Evolutionary conservation across 2,888 invertebrate genomes (phyloP).

Genomic region (Piscicola geometra): DNA sequence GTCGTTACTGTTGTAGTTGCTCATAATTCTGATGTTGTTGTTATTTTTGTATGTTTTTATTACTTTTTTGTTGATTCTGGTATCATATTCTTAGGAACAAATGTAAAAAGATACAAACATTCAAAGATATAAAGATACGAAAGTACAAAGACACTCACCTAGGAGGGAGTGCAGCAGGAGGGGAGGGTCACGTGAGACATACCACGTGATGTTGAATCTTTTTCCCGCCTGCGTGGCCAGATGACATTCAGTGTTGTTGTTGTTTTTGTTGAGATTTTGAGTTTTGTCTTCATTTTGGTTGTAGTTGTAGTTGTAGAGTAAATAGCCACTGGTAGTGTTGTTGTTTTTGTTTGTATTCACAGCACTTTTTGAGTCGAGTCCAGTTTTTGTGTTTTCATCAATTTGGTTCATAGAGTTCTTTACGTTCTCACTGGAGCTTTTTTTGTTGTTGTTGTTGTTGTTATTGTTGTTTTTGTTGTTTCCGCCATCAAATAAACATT

Average conservation of each 20-base stretch:
- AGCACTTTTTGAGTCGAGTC: too few species aligned
- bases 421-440: background rate
- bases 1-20: too few species aligned
- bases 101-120: background rate
- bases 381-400: too few species aligned
- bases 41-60: too few species aligned
- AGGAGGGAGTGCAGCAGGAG: conserved; percentile 10
- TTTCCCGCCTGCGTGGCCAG: background rate
- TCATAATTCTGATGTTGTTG: too few species aligned
- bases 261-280: background rate
- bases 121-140: background rate
- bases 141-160: background rate
- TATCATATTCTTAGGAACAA: too few species aligned
- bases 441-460: background rate
- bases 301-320: background rate
- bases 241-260: background rate
- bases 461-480: background rate
- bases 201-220: conserved; percentile 16
- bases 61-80: too few species aligned
- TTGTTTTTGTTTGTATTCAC: background rate
- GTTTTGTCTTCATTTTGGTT: background rate
- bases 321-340: background rate
- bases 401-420: background rate
- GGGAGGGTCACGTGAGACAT: background rate
- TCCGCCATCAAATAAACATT: background rate